Evolutionary conservation across 1,140 invertebrate genomes (phyloP), one percentile per base, ranked within the genome.

Genomic region (Bombus haemorrhoidalis): DNA sequence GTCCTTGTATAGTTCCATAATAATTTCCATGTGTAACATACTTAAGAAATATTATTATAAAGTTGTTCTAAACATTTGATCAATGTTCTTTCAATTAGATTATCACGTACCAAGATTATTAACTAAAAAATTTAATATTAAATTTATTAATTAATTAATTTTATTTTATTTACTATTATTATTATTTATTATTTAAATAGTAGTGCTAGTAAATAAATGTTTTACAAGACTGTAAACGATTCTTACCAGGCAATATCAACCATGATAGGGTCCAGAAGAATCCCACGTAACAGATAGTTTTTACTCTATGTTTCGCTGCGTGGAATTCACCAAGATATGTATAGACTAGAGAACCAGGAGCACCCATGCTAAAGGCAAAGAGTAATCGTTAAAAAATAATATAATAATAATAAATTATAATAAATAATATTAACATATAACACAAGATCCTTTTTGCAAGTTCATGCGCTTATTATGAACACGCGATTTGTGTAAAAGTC

Each of bases 321-420:
- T 96, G 96, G 89, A 97, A 96, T 92, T 97, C 96, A 37, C 96
- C 96, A 22, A 97, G 90, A 85, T 96, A 97, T 0, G 96, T 95
- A 69, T 96, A 96, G 0, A 96, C 94, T 32, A 97, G 91, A n/a
- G 96, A 96, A 15, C 96, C 96, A 3, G 97, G 96, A 12, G 96
- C 97, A 34, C 96, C 94, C 39, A 94, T 93, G 22, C 95, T 95
- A 72, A n/a, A 88, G 64, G 18, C 1, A 79, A 39, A 66, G 57
- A 73, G 62, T 1, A 2, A 57, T 66, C 32, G 13, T 25, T 25
- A 39, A 6, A 34, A 32, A 77, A 57, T 62, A n/a, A 5, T n/a
- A 62, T 62, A 53, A 1, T n/a, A n/a, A n/a, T n/a, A n/a, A 22
- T 13, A n/a, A 62, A 62, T 53, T 53, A 22, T 53, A 22, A 8